Conservation (phyloP, 2,113 vertebrate genomes). For the Poecilia latipinna region DNA sequence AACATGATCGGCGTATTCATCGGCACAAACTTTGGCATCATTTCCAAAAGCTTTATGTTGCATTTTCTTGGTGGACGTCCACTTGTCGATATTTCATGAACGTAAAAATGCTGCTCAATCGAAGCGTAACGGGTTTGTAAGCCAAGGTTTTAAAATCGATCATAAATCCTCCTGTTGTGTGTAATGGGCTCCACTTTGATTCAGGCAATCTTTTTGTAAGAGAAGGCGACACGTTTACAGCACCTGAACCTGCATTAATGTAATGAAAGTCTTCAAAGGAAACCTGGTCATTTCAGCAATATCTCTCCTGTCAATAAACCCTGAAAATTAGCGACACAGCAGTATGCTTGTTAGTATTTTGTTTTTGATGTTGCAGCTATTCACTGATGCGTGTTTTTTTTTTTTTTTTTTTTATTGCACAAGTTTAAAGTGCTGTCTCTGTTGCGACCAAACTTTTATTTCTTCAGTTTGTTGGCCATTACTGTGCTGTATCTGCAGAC, state of each 20-base stretch:
- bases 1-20: not conserved
- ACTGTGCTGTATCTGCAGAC: no score
- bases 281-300: not conserved
- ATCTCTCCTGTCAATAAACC: not conserved
- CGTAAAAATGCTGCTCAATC: not conserved
- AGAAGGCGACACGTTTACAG: constrained; percentile 3
- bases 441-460: not conserved
- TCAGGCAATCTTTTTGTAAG: constrained; percentile 7
- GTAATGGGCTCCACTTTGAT: constrained; percentile 22
- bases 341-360: not conserved
- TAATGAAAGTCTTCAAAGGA: constrained; percentile 1
- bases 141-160: constrained; percentile 18
- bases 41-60: not conserved
- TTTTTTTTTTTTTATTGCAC: not conserved
- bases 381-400: not conserved
- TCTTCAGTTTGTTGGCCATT: not conserved
- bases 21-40: not conserved
- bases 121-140: constrained; percentile 21
- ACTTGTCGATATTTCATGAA: constrained; percentile 36
- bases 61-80: not conserved
- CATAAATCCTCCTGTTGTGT: constrained; percentile 23
- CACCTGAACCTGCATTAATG: constrained; percentile 16
- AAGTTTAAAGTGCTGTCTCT: not conserved
- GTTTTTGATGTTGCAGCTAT: not conserved
- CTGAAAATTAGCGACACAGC: not conserved